Evolutionary conservation across 2,797 vertebrate genomes (phyloP), one percentile per base, ranked within the genome.

Genomic region (Kryptolebias ocellatus): DNA sequence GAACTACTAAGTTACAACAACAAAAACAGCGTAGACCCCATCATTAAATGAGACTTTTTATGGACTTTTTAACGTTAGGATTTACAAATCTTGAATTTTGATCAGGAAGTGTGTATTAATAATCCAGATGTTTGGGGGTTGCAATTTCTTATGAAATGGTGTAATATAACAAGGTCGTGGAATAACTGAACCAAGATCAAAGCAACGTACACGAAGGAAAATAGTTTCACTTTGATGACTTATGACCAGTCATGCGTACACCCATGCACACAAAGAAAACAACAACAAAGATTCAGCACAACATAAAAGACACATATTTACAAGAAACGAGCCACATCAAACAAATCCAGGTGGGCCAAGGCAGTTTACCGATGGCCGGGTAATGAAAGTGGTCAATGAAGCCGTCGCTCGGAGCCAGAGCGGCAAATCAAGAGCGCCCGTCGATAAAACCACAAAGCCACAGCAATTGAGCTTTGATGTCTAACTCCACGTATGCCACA

Each of bases 301-400:
- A 24, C 27, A 68, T 28, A 24, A 55, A 64, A 66, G 66, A 67
- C 55, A 70, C 73, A 64, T 45, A 1, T 18, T 53, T 45, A 28
- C n/a, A 62, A 64, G 27, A 58, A 76, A 46, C 6, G 44, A 62
- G 24, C 37, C 51, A 46, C 31, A 49, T 64, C 60, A 60, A 53
- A 65, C 72, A 61, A 75, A 81, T 80, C 31, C 76, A 75, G 75
- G 72, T 83, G 74, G 70, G 81, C 56, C 68, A 64, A 44, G 65
- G 27, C 52, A 27, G 61, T 75, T 79, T 74, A 84, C 83, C 76
- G 75, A 86, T 76, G 73, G 68, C 59, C 64, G 55, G 66, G 83
- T 87, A 81, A 87, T 78, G 76, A 80, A 83, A 78, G 76, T 81
- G 77, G 83, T 89, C 85, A 86, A 66, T n/a, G 11, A 67, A 79